Conservation (phyloP, 2,888 invertebrate genomes). For the Andrena hattorfiana region DNA sequence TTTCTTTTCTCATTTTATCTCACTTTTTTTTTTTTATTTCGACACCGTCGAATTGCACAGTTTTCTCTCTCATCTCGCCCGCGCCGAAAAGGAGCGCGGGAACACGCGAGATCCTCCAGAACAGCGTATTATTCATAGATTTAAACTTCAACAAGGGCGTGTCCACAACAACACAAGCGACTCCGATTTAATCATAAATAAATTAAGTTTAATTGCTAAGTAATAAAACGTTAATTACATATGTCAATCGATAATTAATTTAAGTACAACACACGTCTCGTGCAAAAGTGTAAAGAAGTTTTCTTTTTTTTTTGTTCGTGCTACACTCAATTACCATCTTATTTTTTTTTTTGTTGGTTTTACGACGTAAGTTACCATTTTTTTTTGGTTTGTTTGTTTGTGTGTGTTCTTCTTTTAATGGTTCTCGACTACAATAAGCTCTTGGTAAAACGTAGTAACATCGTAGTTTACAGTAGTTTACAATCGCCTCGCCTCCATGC, state of each 20-base stretch:
- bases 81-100: constrained; percentile 20
- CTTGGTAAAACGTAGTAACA: constrained; percentile 85
- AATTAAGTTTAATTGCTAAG: constrained; percentile 84
- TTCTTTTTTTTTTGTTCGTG: constrained; percentile 80
- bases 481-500: constrained; percentile 75
- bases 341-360: constrained; percentile 65
- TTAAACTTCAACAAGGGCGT: constrained; percentile 71
- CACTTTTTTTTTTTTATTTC: constrained; percentile 30
- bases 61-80: not conserved
- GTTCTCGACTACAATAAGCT: constrained; percentile 85
- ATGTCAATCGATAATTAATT: constrained; percentile 81
- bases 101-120: constrained; percentile 22
- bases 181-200: constrained; percentile 81
- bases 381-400: constrained; percentile 60
- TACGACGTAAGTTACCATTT: constrained; percentile 71
- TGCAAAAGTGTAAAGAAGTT: constrained; percentile 85
- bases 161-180: constrained; percentile 75
- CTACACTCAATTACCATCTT: constrained; percentile 84
- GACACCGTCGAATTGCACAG: constrained; percentile 58
- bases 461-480: constrained; percentile 85
- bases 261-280: constrained; percentile 85
- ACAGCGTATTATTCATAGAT: not conserved
- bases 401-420: constrained; percentile 75
- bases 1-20: constrained; percentile 17
- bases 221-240: constrained; percentile 85